Conservation (phyloP, 1,140 invertebrate genomes). For the Zophobas morio region DNA sequence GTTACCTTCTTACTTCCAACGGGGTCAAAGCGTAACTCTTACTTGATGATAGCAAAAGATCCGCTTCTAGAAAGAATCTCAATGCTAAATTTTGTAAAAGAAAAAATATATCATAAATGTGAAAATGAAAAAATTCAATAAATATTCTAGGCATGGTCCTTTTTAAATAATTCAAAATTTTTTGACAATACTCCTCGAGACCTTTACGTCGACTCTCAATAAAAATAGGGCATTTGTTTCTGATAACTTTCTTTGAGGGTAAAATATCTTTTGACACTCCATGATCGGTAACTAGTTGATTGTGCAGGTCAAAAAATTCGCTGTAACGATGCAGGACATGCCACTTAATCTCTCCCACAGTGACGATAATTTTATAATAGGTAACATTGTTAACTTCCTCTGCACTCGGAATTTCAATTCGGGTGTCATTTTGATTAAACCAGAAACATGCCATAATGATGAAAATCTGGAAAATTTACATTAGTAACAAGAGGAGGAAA, state of each 20-base stretch:
- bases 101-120: conserved; percentile 87
- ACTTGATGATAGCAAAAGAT: conserved; percentile 73
- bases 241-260: conserved; percentile 89
- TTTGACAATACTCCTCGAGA: conserved; percentile 87
- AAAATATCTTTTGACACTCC: conserved; percentile 87
- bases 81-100: conserved; percentile 84
- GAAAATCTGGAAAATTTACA: conserved; percentile 11
- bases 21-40: conserved; percentile 79
- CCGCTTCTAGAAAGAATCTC: conserved; percentile 80
- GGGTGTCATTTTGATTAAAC: conserved; percentile 72
- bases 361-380: conserved; percentile 79
- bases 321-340: conserved; percentile 87
- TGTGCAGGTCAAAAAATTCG: conserved; percentile 91
- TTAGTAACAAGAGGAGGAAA: neutral
- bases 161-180: conserved; percentile 80
- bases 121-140: conserved; percentile 85
- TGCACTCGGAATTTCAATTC: conserved; percentile 73
- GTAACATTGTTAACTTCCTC: conserved; percentile 73
- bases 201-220: conserved; percentile 86
- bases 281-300: conserved; percentile 83
- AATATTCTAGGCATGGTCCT: conserved; percentile 82
- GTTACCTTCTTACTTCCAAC: conserved; percentile 75
- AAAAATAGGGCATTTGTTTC: conserved; percentile 81
- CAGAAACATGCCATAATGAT: conserved; percentile 76
- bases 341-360: conserved; percentile 83